These are phyloP conservation scores for Ciconia maguari DNA, from an alignment of 2,113 vertebrate genomes.

Conservation along the genomic window DNA sequence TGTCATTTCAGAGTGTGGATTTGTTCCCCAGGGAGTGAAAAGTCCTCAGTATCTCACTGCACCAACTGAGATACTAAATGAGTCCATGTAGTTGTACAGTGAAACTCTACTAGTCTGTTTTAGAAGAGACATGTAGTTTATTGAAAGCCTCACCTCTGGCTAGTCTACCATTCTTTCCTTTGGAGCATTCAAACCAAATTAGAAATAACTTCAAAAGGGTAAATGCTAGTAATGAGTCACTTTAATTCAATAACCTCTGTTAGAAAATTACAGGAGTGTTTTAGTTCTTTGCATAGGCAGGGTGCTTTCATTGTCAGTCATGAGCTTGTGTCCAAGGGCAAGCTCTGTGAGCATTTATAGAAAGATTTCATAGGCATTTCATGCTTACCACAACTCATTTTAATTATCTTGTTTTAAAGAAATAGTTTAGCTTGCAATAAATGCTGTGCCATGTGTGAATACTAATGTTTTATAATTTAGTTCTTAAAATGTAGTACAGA, in stretches of 20 bases:
- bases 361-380: conserved; percentile 17
- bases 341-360: not conserved
- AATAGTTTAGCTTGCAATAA: conserved; percentile 41
- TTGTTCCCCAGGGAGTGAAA: not conserved
- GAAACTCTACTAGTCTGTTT: not conserved
- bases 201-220: conserved; percentile 5
- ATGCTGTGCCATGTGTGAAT: not conserved
- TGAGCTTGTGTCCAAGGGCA: conserved; percentile 16
- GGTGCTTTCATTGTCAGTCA: not conserved
- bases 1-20: not conserved
- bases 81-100: not conserved
- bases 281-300: not conserved
- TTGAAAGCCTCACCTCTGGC: not conserved
- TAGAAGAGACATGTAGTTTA: not conserved
- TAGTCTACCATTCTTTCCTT: not conserved
- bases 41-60: not conserved
- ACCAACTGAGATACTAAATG: not conserved
- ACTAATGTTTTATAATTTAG: not conserved
- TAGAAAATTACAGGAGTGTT: not conserved
- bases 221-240: not conserved
- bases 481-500: not conserved
- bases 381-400: conserved; percentile 26
- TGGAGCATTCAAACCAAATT: not conserved
- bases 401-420: conserved; percentile 48
- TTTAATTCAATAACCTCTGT: not conserved